A percentile compares a stretch with the other conserved stretches of the same genome.
phyloP scores from a whole-genome alignment of 2,888 invertebrate species.

The Sinodicranocentrus sp. region DNA sequence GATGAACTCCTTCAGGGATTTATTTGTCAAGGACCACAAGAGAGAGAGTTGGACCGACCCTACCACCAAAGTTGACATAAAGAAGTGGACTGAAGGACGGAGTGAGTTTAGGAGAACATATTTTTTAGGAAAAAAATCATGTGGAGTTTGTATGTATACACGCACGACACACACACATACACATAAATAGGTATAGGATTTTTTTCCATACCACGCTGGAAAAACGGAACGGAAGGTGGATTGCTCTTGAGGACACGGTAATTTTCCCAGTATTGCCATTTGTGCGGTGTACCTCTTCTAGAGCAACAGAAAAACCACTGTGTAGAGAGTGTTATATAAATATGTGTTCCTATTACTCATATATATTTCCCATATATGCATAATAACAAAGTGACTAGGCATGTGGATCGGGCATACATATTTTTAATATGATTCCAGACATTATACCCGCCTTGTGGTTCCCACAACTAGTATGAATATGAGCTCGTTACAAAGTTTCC shows the following conservation, averaged over 20 bases:
- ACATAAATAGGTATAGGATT: background rate
- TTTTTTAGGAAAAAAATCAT: no score
- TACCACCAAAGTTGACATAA: slow-evolving; percentile 55
- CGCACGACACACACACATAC: background rate
- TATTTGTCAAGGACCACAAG: slow-evolving; percentile 44
- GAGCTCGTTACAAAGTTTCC: background rate
- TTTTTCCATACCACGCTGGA: background rate
- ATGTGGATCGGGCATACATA: background rate
- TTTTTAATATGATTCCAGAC: background rate
- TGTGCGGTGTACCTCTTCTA: background rate
- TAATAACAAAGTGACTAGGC: background rate
- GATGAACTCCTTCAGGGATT: background rate
- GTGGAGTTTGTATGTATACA: background rate
- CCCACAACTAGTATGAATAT: no score
- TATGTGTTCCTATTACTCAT: background rate
- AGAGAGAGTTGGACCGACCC: background rate
- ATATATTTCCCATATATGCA: background rate
- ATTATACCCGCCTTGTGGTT: background rate
- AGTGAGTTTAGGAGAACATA: background rate
- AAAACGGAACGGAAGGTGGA: slow-evolving; percentile 50
- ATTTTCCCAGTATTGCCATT: slow-evolving; percentile 7
- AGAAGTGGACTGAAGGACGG: background rate
- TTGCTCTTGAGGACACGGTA: slow-evolving; percentile 27
- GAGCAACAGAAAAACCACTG: background rate
- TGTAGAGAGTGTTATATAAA: background rate